These are phyloP conservation scores for Drosophila sturtevanti DNA, from an alignment of 1,140 invertebrate species.

Conservation along the genomic window DNA sequence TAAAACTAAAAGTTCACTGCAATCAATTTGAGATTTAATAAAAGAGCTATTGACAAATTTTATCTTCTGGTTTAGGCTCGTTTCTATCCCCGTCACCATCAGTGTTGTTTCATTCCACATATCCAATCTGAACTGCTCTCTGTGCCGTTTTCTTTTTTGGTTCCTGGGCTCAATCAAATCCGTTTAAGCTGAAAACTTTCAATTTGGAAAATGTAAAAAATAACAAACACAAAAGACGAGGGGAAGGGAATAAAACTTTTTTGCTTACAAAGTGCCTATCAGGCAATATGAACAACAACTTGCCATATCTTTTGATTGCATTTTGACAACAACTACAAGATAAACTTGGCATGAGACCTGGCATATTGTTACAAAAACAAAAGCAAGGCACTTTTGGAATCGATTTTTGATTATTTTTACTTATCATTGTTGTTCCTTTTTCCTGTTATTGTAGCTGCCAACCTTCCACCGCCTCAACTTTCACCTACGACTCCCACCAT, in stretches of 20 bases:
- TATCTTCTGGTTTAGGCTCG: not conserved
- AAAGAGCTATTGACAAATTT: not conserved
- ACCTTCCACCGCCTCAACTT: not conserved
- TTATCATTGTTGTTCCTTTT: constrained; percentile 62
- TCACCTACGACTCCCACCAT: not conserved
- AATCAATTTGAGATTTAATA: not conserved
- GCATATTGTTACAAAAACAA: constrained; percentile 71
- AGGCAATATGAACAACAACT: constrained; percentile 49
- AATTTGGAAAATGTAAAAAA: constrained; percentile 56
- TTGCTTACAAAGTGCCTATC: constrained; percentile 71
- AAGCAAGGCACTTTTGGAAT: constrained; percentile 67
- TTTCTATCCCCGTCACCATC: not conserved
- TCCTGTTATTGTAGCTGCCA: constrained; percentile 19
- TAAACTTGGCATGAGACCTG: constrained; percentile 33
- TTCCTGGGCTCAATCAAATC: constrained; percentile 40
- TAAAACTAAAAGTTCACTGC: constrained; percentile 23
- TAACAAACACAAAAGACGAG: not conserved
- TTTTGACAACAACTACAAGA: constrained; percentile 70
- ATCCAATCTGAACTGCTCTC: constrained; percentile 38
- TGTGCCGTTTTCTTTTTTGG: constrained; percentile 16
- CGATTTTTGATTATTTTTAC: constrained; percentile 79
- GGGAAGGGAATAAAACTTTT: constrained; percentile 14
- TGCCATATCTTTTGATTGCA: constrained; percentile 68
- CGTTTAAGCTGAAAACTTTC: constrained; percentile 56
- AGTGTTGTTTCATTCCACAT: constrained; percentile 17